Evolutionary conservation across 2,888 invertebrate genomes (phyloP).

Genomic region (Nasonovia ribisnigri): DNA sequence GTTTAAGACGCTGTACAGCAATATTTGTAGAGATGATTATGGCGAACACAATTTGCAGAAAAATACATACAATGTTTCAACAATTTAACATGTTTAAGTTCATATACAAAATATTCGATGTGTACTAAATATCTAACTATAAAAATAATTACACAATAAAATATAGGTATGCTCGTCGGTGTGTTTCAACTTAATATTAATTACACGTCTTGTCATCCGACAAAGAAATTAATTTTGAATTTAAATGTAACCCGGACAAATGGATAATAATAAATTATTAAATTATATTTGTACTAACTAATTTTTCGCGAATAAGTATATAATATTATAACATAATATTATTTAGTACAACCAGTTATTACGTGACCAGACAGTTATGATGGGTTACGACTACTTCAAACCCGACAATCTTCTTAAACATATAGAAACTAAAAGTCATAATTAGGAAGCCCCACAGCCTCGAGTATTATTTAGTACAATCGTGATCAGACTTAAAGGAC

Average conservation of each 20-base stretch:
- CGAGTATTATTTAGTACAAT: conserved; percentile 1
- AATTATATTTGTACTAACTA: background rate
- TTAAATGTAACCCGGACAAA: background rate
- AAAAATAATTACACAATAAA: background rate
- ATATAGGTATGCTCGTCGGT: background rate
- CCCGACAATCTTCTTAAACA: background rate
- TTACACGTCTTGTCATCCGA: background rate
- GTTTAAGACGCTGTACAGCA: background rate
- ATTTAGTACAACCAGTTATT: background rate
- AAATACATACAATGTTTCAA: background rate
- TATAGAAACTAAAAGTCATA: background rate
- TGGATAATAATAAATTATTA: too few relatives aligned
- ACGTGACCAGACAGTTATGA: background rate
- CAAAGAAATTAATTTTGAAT: background rate
- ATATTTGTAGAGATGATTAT: background rate
- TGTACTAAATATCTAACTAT: background rate
- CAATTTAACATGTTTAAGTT: background rate
- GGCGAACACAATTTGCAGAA: background rate
- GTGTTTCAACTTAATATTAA: background rate
- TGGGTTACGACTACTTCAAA: background rate
- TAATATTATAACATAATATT: background rate
- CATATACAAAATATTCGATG: background rate
- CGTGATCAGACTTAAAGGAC: background rate
- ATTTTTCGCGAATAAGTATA: background rate
- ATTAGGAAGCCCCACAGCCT: conserved; percentile 20